These are phyloP conservation scores for Lipotes vexillifer DNA, from an alignment of 2,113 vertebrate genomes.

Conservation along the genomic window DNA sequence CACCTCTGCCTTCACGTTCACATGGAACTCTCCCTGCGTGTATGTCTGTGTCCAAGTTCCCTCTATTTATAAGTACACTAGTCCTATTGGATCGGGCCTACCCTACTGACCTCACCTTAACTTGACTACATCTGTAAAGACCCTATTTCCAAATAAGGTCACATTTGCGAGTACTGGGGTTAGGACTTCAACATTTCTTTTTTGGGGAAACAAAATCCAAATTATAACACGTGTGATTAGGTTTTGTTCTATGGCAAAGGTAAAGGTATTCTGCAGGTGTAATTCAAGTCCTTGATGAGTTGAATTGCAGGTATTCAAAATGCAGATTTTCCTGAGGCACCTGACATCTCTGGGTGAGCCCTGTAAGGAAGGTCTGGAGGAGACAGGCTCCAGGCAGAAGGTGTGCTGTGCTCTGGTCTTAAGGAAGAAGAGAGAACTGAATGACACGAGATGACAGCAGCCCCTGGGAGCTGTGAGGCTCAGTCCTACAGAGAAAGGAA, in stretches of 20 bases:
- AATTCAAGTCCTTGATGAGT: neutral
- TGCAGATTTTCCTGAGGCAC: too few species aligned
- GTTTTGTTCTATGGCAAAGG: neutral
- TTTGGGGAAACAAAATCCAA: neutral
- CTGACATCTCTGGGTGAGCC: neutral
- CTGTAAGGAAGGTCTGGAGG: neutral
- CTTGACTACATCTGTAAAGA: neutral
- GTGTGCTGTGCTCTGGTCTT: neutral
- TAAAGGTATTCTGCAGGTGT: neutral
- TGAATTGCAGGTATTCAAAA: neutral
- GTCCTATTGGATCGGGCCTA: too few species aligned
- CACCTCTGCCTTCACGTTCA: neutral
- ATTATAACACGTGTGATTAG: neutral
- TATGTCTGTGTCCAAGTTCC: too few species aligned
- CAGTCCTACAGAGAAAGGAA: neutral
- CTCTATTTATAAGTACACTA: neutral
- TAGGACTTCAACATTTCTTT: neutral
- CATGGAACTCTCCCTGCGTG: accelerated
- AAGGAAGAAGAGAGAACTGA: too few species aligned
- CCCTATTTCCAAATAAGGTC: neutral
- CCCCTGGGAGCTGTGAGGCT: neutral
- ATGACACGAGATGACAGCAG: accelerated
- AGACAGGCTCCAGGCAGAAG: accelerated
- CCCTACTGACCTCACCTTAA: neutral
- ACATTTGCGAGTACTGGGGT: neutral